Evolutionary conservation across 2,888 invertebrate genomes (phyloP).

Genomic region (Cynaeus angustus): DNA sequence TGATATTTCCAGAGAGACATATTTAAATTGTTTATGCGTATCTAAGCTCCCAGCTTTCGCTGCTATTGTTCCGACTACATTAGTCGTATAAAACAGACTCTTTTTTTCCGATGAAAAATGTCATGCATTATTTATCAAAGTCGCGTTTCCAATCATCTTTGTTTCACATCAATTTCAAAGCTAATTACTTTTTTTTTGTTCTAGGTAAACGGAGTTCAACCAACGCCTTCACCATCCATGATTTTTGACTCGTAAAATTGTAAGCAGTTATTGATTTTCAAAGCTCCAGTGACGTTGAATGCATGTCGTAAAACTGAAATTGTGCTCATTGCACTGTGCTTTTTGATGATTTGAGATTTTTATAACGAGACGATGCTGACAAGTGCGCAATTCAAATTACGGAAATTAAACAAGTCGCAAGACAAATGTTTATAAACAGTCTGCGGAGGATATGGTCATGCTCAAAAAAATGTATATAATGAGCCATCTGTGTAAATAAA

Average conservation of each 20-base stretch:
- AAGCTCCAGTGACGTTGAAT: constrained; percentile 14
- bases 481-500: constrained; percentile 40
- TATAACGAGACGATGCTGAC: constrained; percentile 13
- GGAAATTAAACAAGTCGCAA: constrained; percentile 11
- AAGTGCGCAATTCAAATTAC: constrained; percentile 11
- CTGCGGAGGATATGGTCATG: constrained; percentile 14
- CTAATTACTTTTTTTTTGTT: constrained; percentile 21
- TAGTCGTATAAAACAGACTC: constrained; percentile 8
- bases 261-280: constrained; percentile 27
- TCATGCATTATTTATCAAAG: constrained; percentile 7
- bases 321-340: constrained; percentile 14
- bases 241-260: not conserved
- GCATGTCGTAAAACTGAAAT: constrained; percentile 15
- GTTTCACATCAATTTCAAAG: not conserved
- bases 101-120: constrained; percentile 2
- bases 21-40: constrained; percentile 36
- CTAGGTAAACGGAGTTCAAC: constrained; percentile 21
- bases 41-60: constrained; percentile 28
- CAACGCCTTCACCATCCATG: not conserved
- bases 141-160: not conserved
- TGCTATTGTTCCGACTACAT: constrained; percentile 19
- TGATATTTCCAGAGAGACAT: constrained; percentile 26
- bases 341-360: constrained; percentile 16
- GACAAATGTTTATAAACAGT: constrained; percentile 38
- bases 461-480: constrained; percentile 23